Conservation (phyloP, 2,888 invertebrate genomes). For the Meteorus colon region DNA sequence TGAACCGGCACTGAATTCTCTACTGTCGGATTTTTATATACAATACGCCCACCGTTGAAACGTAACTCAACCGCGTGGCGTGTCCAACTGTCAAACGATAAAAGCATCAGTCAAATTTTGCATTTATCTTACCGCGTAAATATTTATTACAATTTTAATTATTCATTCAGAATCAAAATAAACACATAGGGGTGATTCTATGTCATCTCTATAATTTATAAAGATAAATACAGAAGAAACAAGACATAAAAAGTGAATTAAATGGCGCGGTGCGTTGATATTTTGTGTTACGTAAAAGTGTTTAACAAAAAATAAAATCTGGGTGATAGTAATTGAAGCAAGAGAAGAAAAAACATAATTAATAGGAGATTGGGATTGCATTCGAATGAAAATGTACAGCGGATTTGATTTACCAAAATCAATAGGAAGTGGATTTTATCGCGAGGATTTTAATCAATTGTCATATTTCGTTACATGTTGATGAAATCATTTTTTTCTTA, state of each 20-base stretch:
- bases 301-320: slow-evolving; percentile 1
- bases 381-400: slow-evolving; percentile 52
- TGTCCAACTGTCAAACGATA: slow-evolving; percentile 52
- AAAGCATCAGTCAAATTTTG: slow-evolving; percentile 16
- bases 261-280: slow-evolving; percentile 2
- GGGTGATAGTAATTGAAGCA: neutral
- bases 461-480: slow-evolving; percentile 24
- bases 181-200: neutral
- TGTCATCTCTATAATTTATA: neutral
- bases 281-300: slow-evolving; percentile 43
- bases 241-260: slow-evolving; percentile 2
- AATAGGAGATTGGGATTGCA: neutral
- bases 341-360: neutral
- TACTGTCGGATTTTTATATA: slow-evolving; percentile 39
- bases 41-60: slow-evolving; percentile 42
- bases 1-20: neutral
- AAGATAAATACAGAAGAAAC: neutral
- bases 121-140: slow-evolving; percentile 7
- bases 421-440: slow-evolving; percentile 57
- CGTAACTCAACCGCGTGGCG: slow-evolving; percentile 47
- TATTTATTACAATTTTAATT: neutral
- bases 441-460: slow-evolving; percentile 51
- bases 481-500: neutral
- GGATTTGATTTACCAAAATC: slow-evolving; percentile 50
- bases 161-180: neutral